These are phyloP conservation scores for Cantharis lateralis DNA, from an alignment of 2,888 invertebrate species.

Conservation along the genomic window DNA sequence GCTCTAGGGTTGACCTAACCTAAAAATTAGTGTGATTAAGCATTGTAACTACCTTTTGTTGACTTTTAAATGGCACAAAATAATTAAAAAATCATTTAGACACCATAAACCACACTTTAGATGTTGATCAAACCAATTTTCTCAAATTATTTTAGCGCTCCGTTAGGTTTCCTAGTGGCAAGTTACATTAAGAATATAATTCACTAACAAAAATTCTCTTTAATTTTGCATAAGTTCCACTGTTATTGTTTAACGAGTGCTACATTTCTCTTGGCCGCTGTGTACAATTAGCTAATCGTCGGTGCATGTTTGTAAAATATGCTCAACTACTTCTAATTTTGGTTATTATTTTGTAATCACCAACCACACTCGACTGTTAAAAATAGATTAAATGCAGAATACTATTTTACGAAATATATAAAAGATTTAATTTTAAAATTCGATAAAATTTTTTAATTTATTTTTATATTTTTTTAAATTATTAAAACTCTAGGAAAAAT, in stretches of 20 bases:
- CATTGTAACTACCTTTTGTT: neutral
- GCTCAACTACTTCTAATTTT: neutral
- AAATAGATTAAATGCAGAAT: neutral
- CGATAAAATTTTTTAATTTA: neutral
- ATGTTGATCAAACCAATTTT: neutral
- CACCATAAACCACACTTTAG: neutral
- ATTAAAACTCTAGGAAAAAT: neutral
- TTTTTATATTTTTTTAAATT: neutral
- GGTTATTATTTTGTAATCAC: neutral
- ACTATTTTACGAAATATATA: neutral
- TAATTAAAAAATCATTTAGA: neutral
- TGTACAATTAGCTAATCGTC: neutral
- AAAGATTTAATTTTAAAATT: neutral
- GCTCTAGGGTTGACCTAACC: neutral
- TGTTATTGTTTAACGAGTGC: neutral
- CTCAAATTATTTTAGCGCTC: neutral
- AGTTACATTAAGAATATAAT: neutral
- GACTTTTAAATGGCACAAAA: neutral
- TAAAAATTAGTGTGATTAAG: neutral
- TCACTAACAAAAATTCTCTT: neutral
- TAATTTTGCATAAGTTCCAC: neutral
- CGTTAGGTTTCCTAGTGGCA: neutral
- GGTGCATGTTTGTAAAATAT: neutral
- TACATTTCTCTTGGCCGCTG: neutral
- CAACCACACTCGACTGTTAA: neutral